Evolutionary conservation across 1,140 invertebrate species (phyloP).

Genomic region (Drosophila pseudoobscura): DNA sequence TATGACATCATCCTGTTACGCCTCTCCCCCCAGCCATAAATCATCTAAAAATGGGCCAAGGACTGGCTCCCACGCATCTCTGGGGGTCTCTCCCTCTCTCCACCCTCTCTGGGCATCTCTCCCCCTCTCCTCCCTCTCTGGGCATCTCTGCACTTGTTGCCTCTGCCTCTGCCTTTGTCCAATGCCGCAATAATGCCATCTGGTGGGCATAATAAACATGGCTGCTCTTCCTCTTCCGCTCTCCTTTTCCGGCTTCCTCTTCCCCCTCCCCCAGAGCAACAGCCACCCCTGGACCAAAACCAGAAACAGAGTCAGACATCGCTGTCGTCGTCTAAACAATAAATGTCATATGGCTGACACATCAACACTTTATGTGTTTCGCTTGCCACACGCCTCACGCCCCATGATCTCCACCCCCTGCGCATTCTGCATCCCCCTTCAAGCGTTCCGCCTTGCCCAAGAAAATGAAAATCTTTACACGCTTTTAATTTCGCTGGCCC

Average conservation of each 20-base stretch:
- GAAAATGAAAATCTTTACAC: slow-evolving; percentile 74
- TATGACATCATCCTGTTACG: slow-evolving; percentile 37
- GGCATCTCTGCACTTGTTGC: slow-evolving; percentile 53
- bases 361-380: slow-evolving; percentile 77
- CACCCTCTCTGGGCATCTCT: neutral
- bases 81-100: neutral
- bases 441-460: slow-evolving; percentile 8
- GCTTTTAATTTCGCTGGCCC: slow-evolving; percentile 68
- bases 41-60: slow-evolving; percentile 16
- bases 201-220: slow-evolving; percentile 68
- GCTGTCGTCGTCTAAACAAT: slow-evolving; percentile 58
- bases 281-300: neutral
- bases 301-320: slow-evolving; percentile 19
- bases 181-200: slow-evolving; percentile 47
- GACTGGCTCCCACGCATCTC: neutral
- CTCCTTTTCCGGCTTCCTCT: neutral
- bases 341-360: slow-evolving; percentile 79
- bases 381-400: slow-evolving; percentile 15
- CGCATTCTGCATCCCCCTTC: too few relatives aligned
- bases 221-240: slow-evolving; percentile 5
- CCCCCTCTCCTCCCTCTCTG: neutral
- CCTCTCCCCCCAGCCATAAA: slow-evolving; percentile 19
- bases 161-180: slow-evolving; percentile 22
- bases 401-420: neutral
- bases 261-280: too few relatives aligned